Evolutionary conservation across 2,113 vertebrate species (phyloP), one percentile per base, ranked within the genome.

Genomic region (Hoplias malabaricus): DNA sequence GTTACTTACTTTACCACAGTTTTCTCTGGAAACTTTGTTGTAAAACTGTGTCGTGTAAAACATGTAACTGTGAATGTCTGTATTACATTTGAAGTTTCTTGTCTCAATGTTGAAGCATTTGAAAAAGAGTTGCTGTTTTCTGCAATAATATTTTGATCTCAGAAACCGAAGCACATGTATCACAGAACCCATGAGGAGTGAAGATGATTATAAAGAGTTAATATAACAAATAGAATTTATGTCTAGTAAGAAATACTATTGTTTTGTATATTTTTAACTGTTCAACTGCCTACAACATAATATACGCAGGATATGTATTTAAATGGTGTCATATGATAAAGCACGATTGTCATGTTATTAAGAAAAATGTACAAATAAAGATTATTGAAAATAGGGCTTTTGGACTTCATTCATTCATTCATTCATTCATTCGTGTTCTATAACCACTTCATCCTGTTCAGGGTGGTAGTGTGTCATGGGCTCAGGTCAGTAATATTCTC

Each of bases 271-370:
- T 91, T 93, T 92, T 91, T 92, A 93, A 89, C 90, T 83, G 88
- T 94, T 92, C 91, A 93, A 95, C 96, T 96, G 97, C 96, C 96
- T 96, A 96, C 95, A 96, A 95, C 95, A 95, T 96, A 86, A 89
- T 96, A 96, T 97, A 96, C 89, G 95, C 95, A 94, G 95, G 94
- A 96, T 94, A 95, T 96, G 96, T 98, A 96, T 98, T 93, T 97
- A 95, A 95, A 95, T 94, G 93, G 94, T 97, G 96, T 98, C 94
- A 94, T 93, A 95, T 92, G 88, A 95, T 92, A 94, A 94, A 96
- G 96, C 96, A 98, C 95, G 95, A 93, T 95, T 91, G 92, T 96
- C 95, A 95, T 93, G 94, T 97, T 95, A 94, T 89, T 89, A 90
- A 91, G 88, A 90, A 81, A n/a, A 91, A 95, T 91, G 90, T 94